A percentile compares a stretch with the other conserved stretches of the same genome.
phyloP scores from a whole-genome alignment of 1,140 invertebrate genomes.

The Drosophila tropicalis region DNA sequence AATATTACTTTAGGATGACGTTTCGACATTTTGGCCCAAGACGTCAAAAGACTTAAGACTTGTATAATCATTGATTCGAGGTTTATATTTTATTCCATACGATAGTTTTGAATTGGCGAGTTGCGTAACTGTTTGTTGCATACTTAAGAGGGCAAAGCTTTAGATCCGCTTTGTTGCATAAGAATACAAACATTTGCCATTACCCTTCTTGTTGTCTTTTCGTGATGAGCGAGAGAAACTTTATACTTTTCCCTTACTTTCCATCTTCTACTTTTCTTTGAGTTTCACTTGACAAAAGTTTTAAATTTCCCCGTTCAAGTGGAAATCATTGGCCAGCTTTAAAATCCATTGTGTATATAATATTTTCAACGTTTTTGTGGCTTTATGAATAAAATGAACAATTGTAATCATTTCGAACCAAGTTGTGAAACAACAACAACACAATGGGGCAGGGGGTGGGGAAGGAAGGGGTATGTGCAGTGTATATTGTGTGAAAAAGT shows the following conservation, averaged over 20 bases:
- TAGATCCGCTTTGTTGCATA: too few species aligned
- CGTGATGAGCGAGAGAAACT: background rate
- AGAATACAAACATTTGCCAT: too few species aligned
- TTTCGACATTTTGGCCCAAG: too few species aligned
- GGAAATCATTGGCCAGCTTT: constrained; percentile 13
- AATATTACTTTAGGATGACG: too few species aligned
- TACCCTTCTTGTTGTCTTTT: too few species aligned
- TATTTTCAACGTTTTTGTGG: constrained; percentile 3
- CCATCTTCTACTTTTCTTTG: background rate
- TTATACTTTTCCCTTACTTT: background rate
- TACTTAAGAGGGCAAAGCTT: too few species aligned
- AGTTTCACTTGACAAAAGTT: background rate
- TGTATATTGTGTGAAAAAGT: constrained; percentile 3
- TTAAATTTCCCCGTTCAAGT: background rate
- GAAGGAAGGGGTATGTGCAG: background rate
- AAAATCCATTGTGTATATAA: constrained; percentile 5
- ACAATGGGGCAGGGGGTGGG: constrained; percentile 7
- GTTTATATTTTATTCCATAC: too few species aligned
- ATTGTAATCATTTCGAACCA: constrained; percentile 64
- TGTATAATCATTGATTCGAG: too few species aligned
- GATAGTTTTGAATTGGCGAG: too few species aligned
- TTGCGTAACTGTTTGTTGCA: too few species aligned
- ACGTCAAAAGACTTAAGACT: too few species aligned
- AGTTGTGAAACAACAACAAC: constrained; percentile 12
- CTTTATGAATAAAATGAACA: constrained; percentile 3